Evolutionary conservation across 2,113 vertebrate species (phyloP), one percentile per base, ranked within the genome.

Genomic region (Toxotes jaculatrix): DNA sequence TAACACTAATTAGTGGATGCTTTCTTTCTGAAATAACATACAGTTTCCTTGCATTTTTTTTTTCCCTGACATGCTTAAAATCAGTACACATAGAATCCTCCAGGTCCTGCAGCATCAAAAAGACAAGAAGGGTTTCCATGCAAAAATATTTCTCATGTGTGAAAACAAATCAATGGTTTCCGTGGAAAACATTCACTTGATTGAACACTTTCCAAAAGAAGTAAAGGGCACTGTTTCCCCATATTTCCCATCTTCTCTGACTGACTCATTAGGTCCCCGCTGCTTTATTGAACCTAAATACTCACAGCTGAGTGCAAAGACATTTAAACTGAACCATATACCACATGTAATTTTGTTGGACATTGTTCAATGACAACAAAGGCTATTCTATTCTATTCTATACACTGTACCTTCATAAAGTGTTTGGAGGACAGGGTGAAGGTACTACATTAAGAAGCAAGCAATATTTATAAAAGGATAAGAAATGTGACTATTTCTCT

Each of bases 241-340:
- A 61, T 47, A 77, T 80, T 77, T 60, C 79, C 49, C 69, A 81
- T 86, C 38, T 43, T 66, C 40, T 23, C 56, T 38, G 4, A 21
- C 42, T 68, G 47, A 84, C 62, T 87, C 72, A 86, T 89, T 84
- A 88, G 62, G 47, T 75, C 64, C 86, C 43, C 45, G 74, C 66
- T 77, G 73, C 77, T 82, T 87, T 79, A 80, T 66, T 83, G 61
- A 70, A 83, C 10, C 31, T 79, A 89, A 91, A 89, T 42, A 57
- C 59, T 83, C 55, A 89, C 81, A 89, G 77, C 64, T 87, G 74
- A 87, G 53, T 27, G 27, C 51, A 45, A 73, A 38, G 3, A 19
- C 19, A 68, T 74, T 72, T 23, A 68, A 82, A 68, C 70, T 51
- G 42, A 78, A 78, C 62, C 79, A 66, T 43, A 61, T 38, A 27